Evolutionary conservation across 2,888 invertebrate species (phyloP), one percentile per base, ranked within the genome.

Genomic region (Drosophila colorata): DNA sequence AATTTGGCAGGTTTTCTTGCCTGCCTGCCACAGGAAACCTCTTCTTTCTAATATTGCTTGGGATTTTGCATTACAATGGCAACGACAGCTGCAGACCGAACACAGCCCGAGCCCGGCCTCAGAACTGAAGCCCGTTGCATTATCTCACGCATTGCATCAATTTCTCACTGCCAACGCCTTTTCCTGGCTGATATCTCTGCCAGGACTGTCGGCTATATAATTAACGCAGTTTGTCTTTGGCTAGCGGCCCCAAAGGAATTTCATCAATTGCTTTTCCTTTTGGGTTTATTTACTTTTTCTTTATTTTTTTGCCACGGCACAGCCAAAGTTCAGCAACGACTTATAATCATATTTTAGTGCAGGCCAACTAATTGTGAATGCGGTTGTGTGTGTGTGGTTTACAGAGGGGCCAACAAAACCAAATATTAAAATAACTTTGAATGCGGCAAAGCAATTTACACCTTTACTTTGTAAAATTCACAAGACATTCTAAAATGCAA

Each of bases 261-360:
- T 33, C 35, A 33, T 37, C 44, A 59, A 67, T 59, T 64, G 43
- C 37, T 28, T 43, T 43, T 20, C 37, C 33, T 4, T 33, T 37
- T 43, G 20, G 9, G 16, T 38, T 48, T 53, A 7, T 25, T 25
- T 28, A 8, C 28, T 5, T 2, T 9, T 8, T 28, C 8, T 37
- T 63, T 67, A 38, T 48, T 53, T 43, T 48, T 16, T 23, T 35
- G 38, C 20, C 31, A 28, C 28, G 9, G 9, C 28, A 35, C 13
- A 20, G 35, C 16, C 55, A 60, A 63, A 59, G 67, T 68, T 69
- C 69, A 59, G 52, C 48, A 56, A 47, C 44, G 51, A 46, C 52
- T 74, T 75, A 78, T 88, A 88, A 85, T 85, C 76, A 88, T 80
- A 84, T 89, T 87, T 83, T 84, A 88, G 87, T 76, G 72, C 59